Base-by-base conservation (phyloP, 2,113 vertebrate genomes). In the Periophthalmodon schlosseri region DNA sequence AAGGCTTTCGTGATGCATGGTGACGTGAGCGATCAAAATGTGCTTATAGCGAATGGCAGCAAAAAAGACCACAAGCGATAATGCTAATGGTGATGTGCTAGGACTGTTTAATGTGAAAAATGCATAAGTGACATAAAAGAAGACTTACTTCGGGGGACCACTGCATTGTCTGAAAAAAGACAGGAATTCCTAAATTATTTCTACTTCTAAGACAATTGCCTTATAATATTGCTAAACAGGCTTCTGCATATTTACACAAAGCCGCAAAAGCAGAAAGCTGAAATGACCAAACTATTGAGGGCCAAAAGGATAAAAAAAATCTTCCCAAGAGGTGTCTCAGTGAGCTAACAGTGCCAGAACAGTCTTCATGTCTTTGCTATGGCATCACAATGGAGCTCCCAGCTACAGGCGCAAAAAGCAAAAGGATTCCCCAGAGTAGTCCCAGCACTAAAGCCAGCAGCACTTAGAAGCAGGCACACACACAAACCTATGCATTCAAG, bases 401-500 rank as follows among this genome's bases (percentile, higher is more conserved):
- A 75, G 57, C 46, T 28, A 69, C 39, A 78, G 81, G 77, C 23
- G 79, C 75, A 78, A 85, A 79, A 80, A 86, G 85, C 84, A 57
- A 57, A 67, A 69, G 49, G 67, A 84, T 69, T 89, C 77, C 86
- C 83, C 76, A 68, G 72, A 34, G 60, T 7, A 80, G 77, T 69
- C 65, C 52, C 49, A 39, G 33, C 20, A 34, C 63, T 65, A 65
- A 65, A 65, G 63, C 63, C n/a, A 21, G 63, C 34, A 86, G 77
- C 76, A 84, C 78, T 85, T 78, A 76, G 33, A 54, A 66, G 63
- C 47, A 77, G 76, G 78, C 72, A 74, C 69, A 81, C 67, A 84
- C 79, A 82, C 76, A 87, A 69, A 76, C 84, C 77, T 83, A 77
- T 73, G 83, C 84, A 87, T 70, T 78, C 85, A 77, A 86, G 90